Evolutionary conservation across 2,888 invertebrate species (phyloP).

Genomic region (Drosophila rubida): DNA sequence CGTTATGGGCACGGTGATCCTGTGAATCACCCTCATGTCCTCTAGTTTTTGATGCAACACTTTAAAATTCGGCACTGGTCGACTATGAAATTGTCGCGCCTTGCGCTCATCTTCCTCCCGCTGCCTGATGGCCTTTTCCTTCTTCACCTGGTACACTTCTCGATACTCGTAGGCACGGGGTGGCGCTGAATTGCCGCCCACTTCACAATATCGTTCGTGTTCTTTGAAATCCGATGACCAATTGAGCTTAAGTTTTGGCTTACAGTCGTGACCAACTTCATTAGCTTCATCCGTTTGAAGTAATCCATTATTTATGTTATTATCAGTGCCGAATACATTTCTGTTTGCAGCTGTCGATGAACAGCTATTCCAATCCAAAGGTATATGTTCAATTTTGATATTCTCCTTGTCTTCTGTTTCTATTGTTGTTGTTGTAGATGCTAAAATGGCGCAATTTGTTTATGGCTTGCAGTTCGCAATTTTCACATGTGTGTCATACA

Average conservation of each 20-base stretch:
- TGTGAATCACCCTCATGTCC: slow-evolving; percentile 52
- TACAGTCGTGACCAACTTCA: no score
- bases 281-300: no score
- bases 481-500: slow-evolving; percentile 13
- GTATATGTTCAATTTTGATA: background rate
- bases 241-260: slow-evolving; percentile 28
- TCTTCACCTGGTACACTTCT: slow-evolving; percentile 78
- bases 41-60: slow-evolving; percentile 50
- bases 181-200: slow-evolving; percentile 15
- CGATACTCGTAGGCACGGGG: slow-evolving; percentile 78
- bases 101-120: slow-evolving; percentile 80
- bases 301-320: background rate
- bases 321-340: slow-evolving; percentile 37
- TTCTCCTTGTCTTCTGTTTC: slow-evolving; percentile 30
- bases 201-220: background rate
- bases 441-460: slow-evolving; percentile 54
- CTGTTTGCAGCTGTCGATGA: background rate
- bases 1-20: slow-evolving; percentile 74
- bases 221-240: slow-evolving; percentile 4
- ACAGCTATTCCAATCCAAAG: slow-evolving; percentile 36
- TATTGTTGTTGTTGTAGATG: slow-evolving; percentile 9
- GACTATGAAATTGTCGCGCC: slow-evolving; percentile 81
- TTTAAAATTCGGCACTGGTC: slow-evolving; percentile 81
- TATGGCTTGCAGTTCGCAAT: slow-evolving; percentile 35
- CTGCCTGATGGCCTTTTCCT: slow-evolving; percentile 60